phyloP scores from a whole-genome alignment of 92 coral and sea anemone species.

The Parazoanthus darwini region DNA sequence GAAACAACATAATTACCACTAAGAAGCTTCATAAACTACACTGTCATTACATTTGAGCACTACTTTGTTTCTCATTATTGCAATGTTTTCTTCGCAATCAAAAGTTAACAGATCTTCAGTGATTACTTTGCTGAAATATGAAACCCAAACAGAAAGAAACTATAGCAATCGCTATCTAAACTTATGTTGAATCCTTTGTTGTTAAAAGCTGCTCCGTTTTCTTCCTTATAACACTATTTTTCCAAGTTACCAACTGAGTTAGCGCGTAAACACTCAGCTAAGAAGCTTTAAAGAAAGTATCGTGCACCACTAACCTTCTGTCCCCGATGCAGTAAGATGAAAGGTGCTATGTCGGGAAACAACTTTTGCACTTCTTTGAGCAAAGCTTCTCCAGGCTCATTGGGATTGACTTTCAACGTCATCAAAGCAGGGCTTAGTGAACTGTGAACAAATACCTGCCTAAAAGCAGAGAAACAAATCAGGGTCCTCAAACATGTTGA shows the following conservation, averaged over 20 bases:
- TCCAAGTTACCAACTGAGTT: too few relatives aligned
- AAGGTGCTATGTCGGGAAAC: constrained; percentile 16
- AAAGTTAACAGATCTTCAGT: too few relatives aligned
- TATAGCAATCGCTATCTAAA: too few relatives aligned
- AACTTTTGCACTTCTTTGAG: constrained; percentile 33
- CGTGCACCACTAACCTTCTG: constrained; percentile 44
- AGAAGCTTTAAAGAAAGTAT: background rate
- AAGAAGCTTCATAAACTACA: too few relatives aligned
- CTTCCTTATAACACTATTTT: background rate
- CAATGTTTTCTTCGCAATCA: too few relatives aligned
- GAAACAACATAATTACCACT: too few relatives aligned
- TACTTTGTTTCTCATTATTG: too few relatives aligned
- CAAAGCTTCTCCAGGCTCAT: constrained; percentile 25
- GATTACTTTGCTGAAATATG: too few relatives aligned
- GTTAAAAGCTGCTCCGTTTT: background rate
- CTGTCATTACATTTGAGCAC: too few relatives aligned
- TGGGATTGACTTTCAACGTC: constrained; percentile 14
- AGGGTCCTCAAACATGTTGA: background rate
- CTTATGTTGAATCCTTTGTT: background rate
- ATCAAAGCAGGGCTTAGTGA: constrained; percentile 14
- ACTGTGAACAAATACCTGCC: constrained; percentile 37
- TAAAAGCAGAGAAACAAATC: background rate
- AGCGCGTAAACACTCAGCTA: background rate
- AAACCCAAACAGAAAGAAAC: too few relatives aligned
- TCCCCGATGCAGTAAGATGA: constrained; percentile 48